Base-by-base conservation (phyloP, 2,113 vertebrate species). In the Harpagus bidentatus region DNA sequence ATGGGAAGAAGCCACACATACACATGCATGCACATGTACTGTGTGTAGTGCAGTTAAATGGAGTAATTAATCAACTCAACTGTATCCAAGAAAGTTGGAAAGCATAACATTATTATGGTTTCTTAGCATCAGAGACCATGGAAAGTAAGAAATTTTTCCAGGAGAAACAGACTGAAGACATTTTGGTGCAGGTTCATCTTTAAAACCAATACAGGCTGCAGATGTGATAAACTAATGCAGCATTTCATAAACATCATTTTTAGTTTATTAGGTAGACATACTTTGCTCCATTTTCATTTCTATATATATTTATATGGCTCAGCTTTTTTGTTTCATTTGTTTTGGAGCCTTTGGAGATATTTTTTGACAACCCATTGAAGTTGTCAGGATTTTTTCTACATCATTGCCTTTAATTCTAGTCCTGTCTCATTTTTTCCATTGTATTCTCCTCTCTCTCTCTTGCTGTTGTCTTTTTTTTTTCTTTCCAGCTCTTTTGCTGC, bases 311-410 rank as follows among this genome's bases (percentile, higher is more conserved):
- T 90, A 32, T 71, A 59, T 48, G 32, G 16, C 16, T 85, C n/a
- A 79, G 23, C 16, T 91, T 79, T 93, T 96, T 90, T 21, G 17
- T 88, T 90, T 78, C 42, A 38, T 88, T 82, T 95, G 67, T 65
- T 93, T 69, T 92, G 69, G 26, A 86, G 52, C n/a, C 10, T 81
- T 82, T 88, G 55, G 69, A 95, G 71, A 52, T 89, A 45, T 94
- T 74, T 34, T 81, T 38, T 86, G 85, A 93, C 76, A 86, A 65
- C 7, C 56, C 69, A 70, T 88, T 95, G 87, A 91, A 94, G 42
- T 59, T 95, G 85, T 93, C 87, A 94, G 77, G n/a, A 91, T 40
- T 81, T 97, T 96, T 96, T 96, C 82, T 97, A 84, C 91, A 80
- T 82, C 88, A 70, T 63, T 95, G 79, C 87, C 38, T 93, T 92